These are phyloP conservation scores for Acrobasis consociella DNA, from an alignment of 2,888 invertebrate genomes.

Conservation along the genomic window DNA sequence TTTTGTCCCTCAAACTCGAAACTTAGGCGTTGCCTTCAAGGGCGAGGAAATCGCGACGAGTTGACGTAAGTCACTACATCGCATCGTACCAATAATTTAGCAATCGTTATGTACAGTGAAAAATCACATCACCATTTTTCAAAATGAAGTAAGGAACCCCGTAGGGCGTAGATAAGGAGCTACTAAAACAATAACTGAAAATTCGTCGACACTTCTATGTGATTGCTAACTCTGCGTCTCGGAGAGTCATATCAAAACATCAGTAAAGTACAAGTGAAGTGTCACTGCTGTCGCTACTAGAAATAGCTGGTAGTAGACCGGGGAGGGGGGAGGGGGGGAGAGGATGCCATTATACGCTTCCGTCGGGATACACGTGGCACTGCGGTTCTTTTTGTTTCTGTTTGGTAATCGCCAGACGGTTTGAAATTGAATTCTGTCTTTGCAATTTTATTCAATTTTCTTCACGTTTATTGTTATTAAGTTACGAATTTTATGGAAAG, in stretches of 20 bases:
- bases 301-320: conserved; percentile 63
- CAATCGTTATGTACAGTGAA: no score
- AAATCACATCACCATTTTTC: no score
- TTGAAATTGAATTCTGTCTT: background rate
- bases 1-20: no score
- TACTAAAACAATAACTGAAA: background rate
- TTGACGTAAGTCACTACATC: no score
- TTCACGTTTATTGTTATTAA: no score
- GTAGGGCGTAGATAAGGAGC: no score
- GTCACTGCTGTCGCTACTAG: conserved; percentile 62
- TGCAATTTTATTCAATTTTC: background rate
- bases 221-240: conserved; percentile 43
- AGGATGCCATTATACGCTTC: conserved; percentile 51
- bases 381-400: conserved; percentile 50
- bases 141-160: no score
- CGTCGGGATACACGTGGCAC: conserved; percentile 63
- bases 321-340: conserved; percentile 35
- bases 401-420: conserved; percentile 27
- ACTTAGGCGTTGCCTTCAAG: no score
- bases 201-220: background rate
- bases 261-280: conserved; percentile 69
- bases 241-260: conserved; percentile 62
- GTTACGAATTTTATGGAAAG: no score
- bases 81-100: no score
- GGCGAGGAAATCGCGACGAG: no score